These are phyloP conservation scores for Fulica atra DNA, from an alignment of 2,113 vertebrate species.

Conservation along the genomic window DNA sequence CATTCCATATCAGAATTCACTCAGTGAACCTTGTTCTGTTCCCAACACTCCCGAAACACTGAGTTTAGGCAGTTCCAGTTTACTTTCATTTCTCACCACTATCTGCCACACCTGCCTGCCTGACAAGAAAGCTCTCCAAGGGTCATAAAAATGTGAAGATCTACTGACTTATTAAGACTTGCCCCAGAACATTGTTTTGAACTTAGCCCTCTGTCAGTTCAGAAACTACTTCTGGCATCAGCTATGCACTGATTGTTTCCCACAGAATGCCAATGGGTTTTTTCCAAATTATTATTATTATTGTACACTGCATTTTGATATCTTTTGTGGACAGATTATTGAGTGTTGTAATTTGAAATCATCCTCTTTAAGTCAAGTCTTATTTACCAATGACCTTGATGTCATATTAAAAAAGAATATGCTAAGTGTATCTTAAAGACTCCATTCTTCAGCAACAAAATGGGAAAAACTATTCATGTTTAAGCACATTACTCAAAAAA, in stretches of 20 bases:
- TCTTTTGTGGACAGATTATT: neutral
- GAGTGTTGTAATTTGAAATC: neutral
- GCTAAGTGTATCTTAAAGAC: neutral
- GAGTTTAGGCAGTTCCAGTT: neutral
- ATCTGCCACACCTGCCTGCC: neutral
- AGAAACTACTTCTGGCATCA: neutral
- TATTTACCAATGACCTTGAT: neutral
- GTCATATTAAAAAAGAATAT: neutral
- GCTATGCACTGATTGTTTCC: rapidly evolving
- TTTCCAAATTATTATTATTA: too few species aligned
- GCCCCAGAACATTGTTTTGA: neutral
- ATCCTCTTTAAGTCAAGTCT: neutral
- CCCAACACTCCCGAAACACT: neutral
- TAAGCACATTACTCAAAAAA: neutral
- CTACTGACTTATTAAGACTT: neutral
- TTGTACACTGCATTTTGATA: neutral
- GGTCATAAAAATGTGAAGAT: neutral
- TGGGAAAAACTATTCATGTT: neutral
- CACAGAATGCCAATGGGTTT: neutral
- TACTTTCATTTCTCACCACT: neutral
- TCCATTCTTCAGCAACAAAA: neutral
- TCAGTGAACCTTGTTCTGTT: neutral
- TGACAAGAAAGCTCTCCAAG: neutral
- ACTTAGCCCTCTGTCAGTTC: neutral
- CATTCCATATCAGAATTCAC: rapidly evolving